Evolutionary conservation across 1,140 invertebrate genomes (phyloP).

Genomic region (Cylas formicarius): DNA sequence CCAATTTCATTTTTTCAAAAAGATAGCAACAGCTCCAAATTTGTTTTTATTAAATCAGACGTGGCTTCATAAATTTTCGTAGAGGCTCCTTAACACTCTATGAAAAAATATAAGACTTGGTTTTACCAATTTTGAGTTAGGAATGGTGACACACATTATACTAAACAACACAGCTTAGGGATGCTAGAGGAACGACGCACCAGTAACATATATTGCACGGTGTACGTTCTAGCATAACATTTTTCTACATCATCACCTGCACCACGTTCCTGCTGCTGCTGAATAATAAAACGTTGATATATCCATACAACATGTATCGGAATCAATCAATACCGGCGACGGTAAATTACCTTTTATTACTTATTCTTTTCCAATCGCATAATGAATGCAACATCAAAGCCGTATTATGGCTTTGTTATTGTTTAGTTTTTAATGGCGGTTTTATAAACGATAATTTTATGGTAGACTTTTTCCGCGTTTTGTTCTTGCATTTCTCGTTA

Average conservation of each 20-base stretch:
- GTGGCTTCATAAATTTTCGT: too few relatives aligned
- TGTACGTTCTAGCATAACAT: not conserved
- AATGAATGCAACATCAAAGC: conserved; percentile 14
- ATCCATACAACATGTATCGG: conserved; percentile 4
- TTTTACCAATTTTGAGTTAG: too few relatives aligned
- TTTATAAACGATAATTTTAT: conserved; percentile 13
- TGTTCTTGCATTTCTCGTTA: conserved; percentile 7
- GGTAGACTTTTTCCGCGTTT: conserved; percentile 25
- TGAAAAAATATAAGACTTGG: too few relatives aligned
- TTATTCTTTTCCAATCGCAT: conserved; percentile 12
- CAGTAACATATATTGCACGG: too few relatives aligned
- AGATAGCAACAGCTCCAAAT: too few relatives aligned
- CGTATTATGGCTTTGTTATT: conserved; percentile 14
- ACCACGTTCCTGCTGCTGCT: not conserved
- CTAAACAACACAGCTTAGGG: too few relatives aligned
- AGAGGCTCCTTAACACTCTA: too few relatives aligned
- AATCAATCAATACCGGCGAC: conserved; percentile 11
- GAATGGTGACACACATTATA: too few relatives aligned
- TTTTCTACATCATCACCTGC: conserved; percentile 1
- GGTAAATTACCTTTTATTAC: conserved; percentile 15
- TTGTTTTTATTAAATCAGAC: too few relatives aligned
- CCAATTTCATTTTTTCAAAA: too few relatives aligned
- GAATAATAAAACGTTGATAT: conserved; percentile 11
- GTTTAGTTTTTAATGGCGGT: conserved; percentile 16
- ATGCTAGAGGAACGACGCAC: too few relatives aligned